Conservation (phyloP, 2,888 invertebrate genomes). For the Eupithecia subumbrata region DNA sequence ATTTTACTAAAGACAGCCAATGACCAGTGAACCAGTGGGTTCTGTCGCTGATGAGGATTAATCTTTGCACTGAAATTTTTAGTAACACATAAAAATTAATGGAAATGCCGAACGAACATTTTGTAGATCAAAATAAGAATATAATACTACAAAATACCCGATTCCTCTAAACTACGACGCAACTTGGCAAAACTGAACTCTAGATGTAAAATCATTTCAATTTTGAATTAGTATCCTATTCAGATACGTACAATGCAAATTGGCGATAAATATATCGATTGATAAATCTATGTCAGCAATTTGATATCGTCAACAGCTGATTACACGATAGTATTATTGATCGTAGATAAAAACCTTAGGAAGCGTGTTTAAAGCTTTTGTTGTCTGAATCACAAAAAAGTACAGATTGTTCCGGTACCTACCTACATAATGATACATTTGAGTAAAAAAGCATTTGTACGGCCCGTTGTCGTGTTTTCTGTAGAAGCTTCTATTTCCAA, state of each 20-base stretch:
- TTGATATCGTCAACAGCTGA: conserved; percentile 40
- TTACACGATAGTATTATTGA: conserved; percentile 50
- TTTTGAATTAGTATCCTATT: background rate
- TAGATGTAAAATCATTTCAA: background rate
- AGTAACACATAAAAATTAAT: no score
- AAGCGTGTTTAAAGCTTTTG: background rate
- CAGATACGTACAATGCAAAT: background rate
- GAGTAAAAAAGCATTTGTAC: background rate
- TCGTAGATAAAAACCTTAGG: conserved; percentile 38
- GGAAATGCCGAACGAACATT: no score
- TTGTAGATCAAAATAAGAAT: background rate
- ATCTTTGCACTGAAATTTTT: no score
- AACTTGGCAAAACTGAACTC: background rate
- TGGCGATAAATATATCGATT: conserved; percentile 10
- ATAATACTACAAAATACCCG: background rate
- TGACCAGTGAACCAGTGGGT: no score
- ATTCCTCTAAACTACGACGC: background rate
- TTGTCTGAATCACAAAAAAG: background rate
- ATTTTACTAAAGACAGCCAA: no score
- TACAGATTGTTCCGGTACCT: background rate
- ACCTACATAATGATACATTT: no score
- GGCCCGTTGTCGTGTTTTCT: background rate
- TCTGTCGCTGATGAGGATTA: no score
- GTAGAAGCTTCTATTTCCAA: background rate
- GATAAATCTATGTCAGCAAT: conserved; percentile 7